These are phyloP conservation scores for Lates calcarifer DNA, from an alignment of 2,113 vertebrate species.

Conservation along the genomic window DNA sequence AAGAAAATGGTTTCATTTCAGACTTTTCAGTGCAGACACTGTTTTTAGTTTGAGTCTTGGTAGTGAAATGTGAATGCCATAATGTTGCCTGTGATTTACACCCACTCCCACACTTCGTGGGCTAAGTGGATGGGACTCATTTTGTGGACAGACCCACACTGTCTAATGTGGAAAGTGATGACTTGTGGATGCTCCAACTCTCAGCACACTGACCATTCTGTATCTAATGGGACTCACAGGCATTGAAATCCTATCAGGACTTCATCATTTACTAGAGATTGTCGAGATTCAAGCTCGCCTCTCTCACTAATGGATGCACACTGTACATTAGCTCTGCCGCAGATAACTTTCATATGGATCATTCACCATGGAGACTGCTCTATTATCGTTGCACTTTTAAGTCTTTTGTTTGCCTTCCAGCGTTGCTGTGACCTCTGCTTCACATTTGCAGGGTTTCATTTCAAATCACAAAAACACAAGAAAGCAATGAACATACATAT, in stretches of 20 bases:
- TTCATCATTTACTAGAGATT: slow-evolving; percentile 74
- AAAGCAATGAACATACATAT: not conserved
- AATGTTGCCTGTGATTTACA: slow-evolving; percentile 63
- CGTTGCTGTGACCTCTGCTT: not conserved
- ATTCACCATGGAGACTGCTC: slow-evolving; percentile 62
- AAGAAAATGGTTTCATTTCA: slow-evolving; percentile 34
- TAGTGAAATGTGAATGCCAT: slow-evolving; percentile 46
- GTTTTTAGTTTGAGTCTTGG: slow-evolving; percentile 41
- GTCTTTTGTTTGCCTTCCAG: slow-evolving; percentile 29
- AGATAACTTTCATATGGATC: slow-evolving; percentile 74
- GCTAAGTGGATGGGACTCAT: slow-evolving; percentile 77
- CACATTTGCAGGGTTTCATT: slow-evolving; percentile 10
- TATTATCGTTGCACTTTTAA: slow-evolving; percentile 54
- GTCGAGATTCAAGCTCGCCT: slow-evolving; percentile 66
- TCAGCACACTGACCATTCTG: slow-evolving; percentile 71
- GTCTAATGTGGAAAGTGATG: slow-evolving; percentile 79
- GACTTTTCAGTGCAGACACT: slow-evolving; percentile 27
- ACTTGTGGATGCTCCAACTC: slow-evolving; percentile 76
- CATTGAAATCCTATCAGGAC: slow-evolving; percentile 79
- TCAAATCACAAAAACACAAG: not conserved
- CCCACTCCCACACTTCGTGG: slow-evolving; percentile 55
- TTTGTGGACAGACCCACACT: slow-evolving; percentile 61
- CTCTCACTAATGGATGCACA: slow-evolving; percentile 75
- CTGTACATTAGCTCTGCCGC: slow-evolving; percentile 75
- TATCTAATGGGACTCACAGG: slow-evolving; percentile 78